phyloP scores from a whole-genome alignment of 2,888 invertebrate genomes.

The Hybos culiciformis region DNA sequence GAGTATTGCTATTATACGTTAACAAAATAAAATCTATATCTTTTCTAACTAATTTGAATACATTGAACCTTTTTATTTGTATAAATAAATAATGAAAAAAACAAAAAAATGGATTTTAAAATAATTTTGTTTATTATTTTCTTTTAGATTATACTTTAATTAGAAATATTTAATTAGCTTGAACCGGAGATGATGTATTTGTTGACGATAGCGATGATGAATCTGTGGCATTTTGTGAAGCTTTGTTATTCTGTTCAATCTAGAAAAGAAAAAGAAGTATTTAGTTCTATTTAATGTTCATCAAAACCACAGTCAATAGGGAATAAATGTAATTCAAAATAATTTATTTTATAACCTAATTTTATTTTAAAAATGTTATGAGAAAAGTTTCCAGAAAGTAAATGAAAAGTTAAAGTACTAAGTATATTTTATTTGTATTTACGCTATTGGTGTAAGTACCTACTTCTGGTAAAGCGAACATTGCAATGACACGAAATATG shows the following conservation, averaged over 20 bases:
- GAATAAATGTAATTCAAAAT: too few relatives aligned
- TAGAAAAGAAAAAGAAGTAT: constrained; percentile 11
- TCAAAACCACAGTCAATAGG: background rate
- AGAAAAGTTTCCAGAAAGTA: too few relatives aligned
- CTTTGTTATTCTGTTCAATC: constrained; percentile 31
- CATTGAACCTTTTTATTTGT: background rate
- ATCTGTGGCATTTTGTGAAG: constrained; percentile 21
- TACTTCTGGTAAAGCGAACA: too few relatives aligned
- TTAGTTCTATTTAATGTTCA: constrained; percentile 8
- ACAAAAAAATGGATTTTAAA: background rate
- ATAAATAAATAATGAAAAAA: background rate
- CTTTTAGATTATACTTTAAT: constrained; percentile 5
- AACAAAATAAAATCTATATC: too few relatives aligned
- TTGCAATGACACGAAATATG: too few relatives aligned
- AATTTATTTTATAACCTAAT: too few relatives aligned
- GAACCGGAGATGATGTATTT: constrained; percentile 30
- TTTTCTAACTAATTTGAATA: too few relatives aligned
- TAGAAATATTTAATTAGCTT: constrained; percentile 26
- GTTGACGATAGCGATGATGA: constrained; percentile 27
- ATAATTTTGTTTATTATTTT: background rate
- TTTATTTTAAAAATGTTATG: too few relatives aligned
- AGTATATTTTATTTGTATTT: too few relatives aligned
- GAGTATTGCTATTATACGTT: too few relatives aligned
- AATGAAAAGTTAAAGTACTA: too few relatives aligned
- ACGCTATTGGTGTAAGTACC: too few relatives aligned